Conservation (phyloP, 2,113 vertebrate species). For the Hippocampus zosterae region DNA sequence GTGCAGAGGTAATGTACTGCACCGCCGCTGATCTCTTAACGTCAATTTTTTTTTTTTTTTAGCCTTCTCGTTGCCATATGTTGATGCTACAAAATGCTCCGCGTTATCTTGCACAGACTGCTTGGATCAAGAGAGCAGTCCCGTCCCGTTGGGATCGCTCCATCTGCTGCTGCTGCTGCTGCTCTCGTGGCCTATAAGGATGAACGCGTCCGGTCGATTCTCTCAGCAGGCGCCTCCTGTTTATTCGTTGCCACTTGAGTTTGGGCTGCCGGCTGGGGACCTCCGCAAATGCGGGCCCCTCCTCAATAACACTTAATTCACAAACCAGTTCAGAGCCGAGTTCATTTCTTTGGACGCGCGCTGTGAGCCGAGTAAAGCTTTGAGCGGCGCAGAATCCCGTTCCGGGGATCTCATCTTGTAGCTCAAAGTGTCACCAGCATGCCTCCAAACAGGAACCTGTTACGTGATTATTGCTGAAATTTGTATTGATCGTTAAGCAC, state of each 20-base stretch:
- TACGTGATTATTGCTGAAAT: constrained; percentile 39
- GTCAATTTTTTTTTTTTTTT: not conserved
- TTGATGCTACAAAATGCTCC: constrained; percentile 54
- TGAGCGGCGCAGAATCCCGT: constrained; percentile 29
- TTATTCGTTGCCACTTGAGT: constrained; percentile 28
- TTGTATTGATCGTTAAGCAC: constrained; percentile 23
- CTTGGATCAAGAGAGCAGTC: constrained; percentile 43
- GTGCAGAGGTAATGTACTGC: constrained; percentile 77
- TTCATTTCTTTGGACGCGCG: constrained; percentile 39
- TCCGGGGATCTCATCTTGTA: constrained; percentile 12
- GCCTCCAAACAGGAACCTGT: constrained; percentile 49
- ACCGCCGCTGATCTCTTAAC: constrained; percentile 26
- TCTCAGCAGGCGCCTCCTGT: constrained; percentile 7
- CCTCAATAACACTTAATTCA: constrained; percentile 22
- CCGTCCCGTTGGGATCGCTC: constrained; percentile 3
- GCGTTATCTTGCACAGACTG: constrained; percentile 66
- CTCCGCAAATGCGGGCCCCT: constrained; percentile 16
- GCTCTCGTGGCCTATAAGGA: constrained; percentile 20
- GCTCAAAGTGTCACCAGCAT: constrained; percentile 29
- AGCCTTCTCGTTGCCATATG: constrained; percentile 17
- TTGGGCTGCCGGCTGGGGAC: not conserved
- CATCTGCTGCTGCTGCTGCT: constrained; percentile 5
- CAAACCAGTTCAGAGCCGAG: not conserved
- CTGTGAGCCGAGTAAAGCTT: constrained; percentile 30
- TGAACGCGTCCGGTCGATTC: not conserved